A percentile compares a stretch with the other conserved stretches of the same genome.
Evolutionary conservation across 1,140 invertebrate species (phyloP).

Genomic region (Pseudomyrmex gracilis): DNA sequence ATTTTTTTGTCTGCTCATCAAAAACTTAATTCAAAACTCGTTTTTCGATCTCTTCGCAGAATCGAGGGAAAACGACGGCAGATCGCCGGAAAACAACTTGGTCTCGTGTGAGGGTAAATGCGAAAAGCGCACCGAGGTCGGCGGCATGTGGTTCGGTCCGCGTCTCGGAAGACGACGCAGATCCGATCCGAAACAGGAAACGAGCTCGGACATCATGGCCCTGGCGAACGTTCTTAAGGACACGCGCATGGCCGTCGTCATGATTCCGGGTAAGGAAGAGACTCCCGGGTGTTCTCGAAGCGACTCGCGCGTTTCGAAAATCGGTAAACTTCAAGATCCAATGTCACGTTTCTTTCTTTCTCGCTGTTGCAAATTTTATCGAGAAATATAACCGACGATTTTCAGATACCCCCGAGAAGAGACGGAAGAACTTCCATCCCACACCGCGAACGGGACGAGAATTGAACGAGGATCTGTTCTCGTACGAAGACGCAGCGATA

Average conservation of each 20-base stretch:
- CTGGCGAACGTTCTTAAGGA: constrained; percentile 75
- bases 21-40: too few species aligned
- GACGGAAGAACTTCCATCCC: constrained; percentile 75
- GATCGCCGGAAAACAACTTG: constrained; percentile 63
- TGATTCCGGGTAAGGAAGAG: constrained; percentile 72
- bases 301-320: not conserved
- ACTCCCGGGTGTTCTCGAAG: not conserved
- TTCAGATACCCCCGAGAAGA: constrained; percentile 64
- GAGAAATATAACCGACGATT: not conserved
- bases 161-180: constrained; percentile 80
- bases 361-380: not conserved
- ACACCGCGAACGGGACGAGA: constrained; percentile 80
- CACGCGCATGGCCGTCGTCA: constrained; percentile 73
- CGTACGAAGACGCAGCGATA: constrained; percentile 19
- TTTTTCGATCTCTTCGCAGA: constrained; percentile 18
- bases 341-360: not conserved
- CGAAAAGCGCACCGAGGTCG: constrained; percentile 72
- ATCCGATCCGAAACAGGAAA: constrained; percentile 72
- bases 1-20: too few species aligned
- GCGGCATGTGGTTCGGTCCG: constrained; percentile 83
- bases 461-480: constrained; percentile 64
- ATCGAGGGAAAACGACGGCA: constrained; percentile 41
- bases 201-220: constrained; percentile 69
- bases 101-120: constrained; percentile 76
- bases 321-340: not conserved